These are phyloP conservation scores for Oryzias dopingdopingensis DNA, from an alignment of 2,797 vertebrate species.

Conservation along the genomic window DNA sequence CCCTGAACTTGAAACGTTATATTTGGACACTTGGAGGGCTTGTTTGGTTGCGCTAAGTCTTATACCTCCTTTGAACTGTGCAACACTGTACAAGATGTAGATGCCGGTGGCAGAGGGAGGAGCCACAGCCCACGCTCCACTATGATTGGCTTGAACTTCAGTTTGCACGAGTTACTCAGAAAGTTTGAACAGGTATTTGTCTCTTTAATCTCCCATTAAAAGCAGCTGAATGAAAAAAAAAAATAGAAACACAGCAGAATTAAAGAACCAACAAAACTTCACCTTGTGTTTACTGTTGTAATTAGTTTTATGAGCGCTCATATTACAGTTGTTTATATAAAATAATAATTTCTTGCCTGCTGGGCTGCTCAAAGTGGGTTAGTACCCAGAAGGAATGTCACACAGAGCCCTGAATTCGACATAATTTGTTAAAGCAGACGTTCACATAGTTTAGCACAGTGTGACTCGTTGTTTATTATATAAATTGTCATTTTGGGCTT, in stretches of 20 bases:
- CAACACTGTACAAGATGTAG: constrained; percentile 57
- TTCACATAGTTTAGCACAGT: constrained; percentile 17
- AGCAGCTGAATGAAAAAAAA: background rate
- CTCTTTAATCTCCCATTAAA: no score
- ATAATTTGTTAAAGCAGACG: constrained; percentile 51
- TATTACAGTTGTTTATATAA: constrained; percentile 55
- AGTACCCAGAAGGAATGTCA: constrained; percentile 40
- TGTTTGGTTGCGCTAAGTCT: constrained; percentile 9
- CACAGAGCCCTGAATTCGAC: constrained; percentile 17
- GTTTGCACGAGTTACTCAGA: constrained; percentile 87
- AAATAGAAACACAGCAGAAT: background rate
- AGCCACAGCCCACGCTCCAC: constrained; percentile 57
- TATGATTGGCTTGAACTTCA: constrained; percentile 96
- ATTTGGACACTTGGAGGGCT: constrained; percentile 54
- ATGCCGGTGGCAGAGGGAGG: constrained; percentile 43
- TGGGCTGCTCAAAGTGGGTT: constrained; percentile 31
- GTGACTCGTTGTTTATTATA: constrained; percentile 5
- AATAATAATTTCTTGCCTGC: constrained; percentile 44
- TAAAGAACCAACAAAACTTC: constrained; percentile 20
- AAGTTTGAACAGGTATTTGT: constrained; percentile 93
- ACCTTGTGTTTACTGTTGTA: constrained; percentile 33
- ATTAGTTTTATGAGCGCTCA: constrained; percentile 47
- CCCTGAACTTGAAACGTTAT: constrained; percentile 11
- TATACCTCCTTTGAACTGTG: constrained; percentile 18
- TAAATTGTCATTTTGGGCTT: constrained; percentile 16